Percentiles rank a stretch among this genome's conserved stretches.
Conservation (phyloP, 2,888 invertebrate species). For the Lasioglossum pauxillum region DNA sequence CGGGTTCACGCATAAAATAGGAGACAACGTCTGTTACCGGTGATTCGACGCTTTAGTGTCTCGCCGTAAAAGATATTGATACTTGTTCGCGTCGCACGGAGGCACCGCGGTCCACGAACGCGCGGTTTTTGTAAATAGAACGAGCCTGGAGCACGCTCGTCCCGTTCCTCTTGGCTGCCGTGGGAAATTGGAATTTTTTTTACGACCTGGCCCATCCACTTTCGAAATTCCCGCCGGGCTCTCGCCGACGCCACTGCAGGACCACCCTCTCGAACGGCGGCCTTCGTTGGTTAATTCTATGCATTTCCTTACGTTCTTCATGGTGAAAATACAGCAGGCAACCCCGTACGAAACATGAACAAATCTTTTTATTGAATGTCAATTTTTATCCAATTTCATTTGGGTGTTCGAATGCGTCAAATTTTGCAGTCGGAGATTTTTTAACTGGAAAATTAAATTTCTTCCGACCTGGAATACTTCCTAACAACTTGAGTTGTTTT, state of each 20-base stretch:
- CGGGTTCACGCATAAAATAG: conserved; percentile 65
- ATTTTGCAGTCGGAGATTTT: too few species aligned
- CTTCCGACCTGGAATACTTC: too few species aligned
- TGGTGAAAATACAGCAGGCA: neutral
- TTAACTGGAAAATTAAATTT: too few species aligned
- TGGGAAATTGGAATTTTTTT: neutral
- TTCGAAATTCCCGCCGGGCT: neutral
- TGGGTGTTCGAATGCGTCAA: too few species aligned
- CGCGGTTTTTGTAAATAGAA: conserved; percentile 16
- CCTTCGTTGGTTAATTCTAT: neutral
- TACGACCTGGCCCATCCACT: neutral
- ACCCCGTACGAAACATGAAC: neutral
- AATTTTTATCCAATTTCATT: neutral
- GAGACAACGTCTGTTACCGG: conserved; percentile 65
- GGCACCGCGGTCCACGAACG: conserved; percentile 28
- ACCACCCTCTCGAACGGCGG: neutral
- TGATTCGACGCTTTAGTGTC: conserved; percentile 65
- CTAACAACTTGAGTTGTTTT: too few species aligned
- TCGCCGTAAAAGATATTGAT: conserved; percentile 67
- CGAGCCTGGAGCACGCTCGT: neutral
- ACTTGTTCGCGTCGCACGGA: conserved; percentile 35
- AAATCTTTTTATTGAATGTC: neutral
- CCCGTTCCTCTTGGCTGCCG: neutral
- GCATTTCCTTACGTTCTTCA: neutral
- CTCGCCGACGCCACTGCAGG: neutral